Evolutionary conservation across 2,888 invertebrate genomes (phyloP).

Genomic region (Diadegma fenestrale): DNA sequence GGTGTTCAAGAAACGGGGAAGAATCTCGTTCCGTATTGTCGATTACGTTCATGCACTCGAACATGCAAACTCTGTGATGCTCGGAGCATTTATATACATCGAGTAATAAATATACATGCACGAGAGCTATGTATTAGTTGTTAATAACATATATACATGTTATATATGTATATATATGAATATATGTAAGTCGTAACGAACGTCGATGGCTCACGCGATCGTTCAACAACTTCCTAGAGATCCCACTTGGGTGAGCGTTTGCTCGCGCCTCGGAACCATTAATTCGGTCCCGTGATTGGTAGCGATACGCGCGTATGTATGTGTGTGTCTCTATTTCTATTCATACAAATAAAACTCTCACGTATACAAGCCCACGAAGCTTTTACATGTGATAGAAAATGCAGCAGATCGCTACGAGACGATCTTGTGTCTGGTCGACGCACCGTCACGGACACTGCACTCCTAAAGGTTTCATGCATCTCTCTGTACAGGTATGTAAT

Average conservation of each 20-base stretch:
- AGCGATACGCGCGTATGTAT: conserved; percentile 34
- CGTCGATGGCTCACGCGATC: conserved; percentile 74
- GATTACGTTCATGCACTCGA: conserved; percentile 52
- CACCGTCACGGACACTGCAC: conserved; percentile 57
- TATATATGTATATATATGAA: conserved; percentile 16
- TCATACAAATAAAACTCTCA: neutral
- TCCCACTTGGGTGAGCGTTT: conserved; percentile 67
- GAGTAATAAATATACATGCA: conserved; percentile 10
- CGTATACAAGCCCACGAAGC: neutral
- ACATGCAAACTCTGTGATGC: conserved; percentile 29
- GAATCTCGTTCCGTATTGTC: conserved; percentile 60
- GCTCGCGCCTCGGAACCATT: conserved; percentile 56
- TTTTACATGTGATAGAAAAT: conserved; percentile 28
- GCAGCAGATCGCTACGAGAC: conserved; percentile 51
- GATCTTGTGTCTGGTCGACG: conserved; percentile 54
- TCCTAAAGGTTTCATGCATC: conserved; percentile 16
- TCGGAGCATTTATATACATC: conserved; percentile 2
- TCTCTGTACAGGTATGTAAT: neutral
- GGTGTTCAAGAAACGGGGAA: conserved; percentile 59
- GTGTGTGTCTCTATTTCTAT: neutral
- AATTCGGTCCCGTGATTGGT: conserved; percentile 67
- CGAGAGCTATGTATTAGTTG: neutral
- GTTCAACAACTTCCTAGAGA: conserved; percentile 75
- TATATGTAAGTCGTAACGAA: conserved; percentile 69
- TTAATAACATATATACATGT: conserved; percentile 37